A percentile compares a stretch with the other conserved stretches of the same genome.
Evolutionary conservation across 2,797 vertebrate species (phyloP).

Genomic region (Coregonus ussuriensis): DNA sequence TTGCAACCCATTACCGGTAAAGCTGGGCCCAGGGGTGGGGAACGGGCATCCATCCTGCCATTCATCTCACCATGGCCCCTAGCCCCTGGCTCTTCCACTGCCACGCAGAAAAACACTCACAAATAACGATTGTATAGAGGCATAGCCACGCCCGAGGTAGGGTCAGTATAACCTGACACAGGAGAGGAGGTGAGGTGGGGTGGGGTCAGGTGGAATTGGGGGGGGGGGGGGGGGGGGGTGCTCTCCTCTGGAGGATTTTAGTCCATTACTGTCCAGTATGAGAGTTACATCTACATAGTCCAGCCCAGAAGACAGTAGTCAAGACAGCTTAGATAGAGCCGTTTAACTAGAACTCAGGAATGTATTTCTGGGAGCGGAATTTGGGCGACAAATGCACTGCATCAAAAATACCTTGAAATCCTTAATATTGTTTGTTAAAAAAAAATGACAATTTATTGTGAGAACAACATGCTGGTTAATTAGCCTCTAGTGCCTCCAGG

Average conservation of each 20-base stretch:
- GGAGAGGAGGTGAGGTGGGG: not conserved
- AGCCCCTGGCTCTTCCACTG: constrained; percentile 45
- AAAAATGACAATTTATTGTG: constrained; percentile 12
- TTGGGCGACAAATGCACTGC: not conserved
- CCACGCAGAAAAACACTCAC: constrained; percentile 45
- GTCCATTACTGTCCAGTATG: constrained; percentile 42
- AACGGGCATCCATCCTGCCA: constrained; percentile 25
- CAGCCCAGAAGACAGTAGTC: constrained; percentile 6
- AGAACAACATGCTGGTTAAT: constrained; percentile 47
- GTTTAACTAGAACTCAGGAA: not conserved
- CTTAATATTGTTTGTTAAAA: not conserved
- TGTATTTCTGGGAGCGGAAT: not conserved
- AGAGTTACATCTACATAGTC: constrained; percentile 45
- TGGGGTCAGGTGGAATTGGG: not conserved
- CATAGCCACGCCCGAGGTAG: constrained; percentile 42
- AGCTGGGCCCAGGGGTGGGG: constrained; percentile 54
- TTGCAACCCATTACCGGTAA: constrained; percentile 76
- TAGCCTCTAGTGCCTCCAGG: constrained; percentile 53
- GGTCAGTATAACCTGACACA: not conserved
- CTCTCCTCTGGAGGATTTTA: constrained; percentile 30
- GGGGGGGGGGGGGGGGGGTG: not conserved
- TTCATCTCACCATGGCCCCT: constrained; percentile 22
- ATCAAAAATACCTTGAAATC: not conserved
- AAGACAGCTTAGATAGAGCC: not conserved
- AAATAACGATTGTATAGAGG: constrained; percentile 30